These are phyloP conservation scores for Trichopria drosophilae DNA, from an alignment of 2,888 invertebrate species.

Conservation along the genomic window DNA sequence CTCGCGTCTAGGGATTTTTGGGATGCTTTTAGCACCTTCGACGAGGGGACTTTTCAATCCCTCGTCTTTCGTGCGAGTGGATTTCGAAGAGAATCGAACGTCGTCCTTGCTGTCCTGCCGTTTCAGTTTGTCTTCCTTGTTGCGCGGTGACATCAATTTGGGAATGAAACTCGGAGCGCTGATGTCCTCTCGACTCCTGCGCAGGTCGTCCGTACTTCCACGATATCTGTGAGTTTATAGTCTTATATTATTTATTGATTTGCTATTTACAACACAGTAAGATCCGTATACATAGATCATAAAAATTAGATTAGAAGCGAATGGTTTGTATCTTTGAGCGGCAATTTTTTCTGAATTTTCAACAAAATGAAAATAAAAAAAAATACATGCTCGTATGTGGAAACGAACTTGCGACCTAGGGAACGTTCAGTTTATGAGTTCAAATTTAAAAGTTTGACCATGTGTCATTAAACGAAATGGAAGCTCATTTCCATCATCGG, in stretches of 20 bases:
- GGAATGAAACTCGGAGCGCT: constrained; percentile 55
- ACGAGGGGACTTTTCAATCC: constrained; percentile 3
- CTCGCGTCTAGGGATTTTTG: not conserved
- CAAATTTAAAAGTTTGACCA: too few relatives aligned
- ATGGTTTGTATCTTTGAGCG: too few relatives aligned
- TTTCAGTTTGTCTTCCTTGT: constrained; percentile 50
- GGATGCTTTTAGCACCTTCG: not conserved
- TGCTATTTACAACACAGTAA: constrained; percentile 1
- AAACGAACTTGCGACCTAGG: too few relatives aligned
- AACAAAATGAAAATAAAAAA: too few relatives aligned
- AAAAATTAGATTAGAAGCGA: too few relatives aligned
- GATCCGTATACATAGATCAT: too few relatives aligned
- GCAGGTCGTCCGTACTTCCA: constrained; percentile 54
- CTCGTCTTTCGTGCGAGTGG: constrained; percentile 25
- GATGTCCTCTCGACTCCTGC: constrained; percentile 53
- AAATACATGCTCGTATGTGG: too few relatives aligned
- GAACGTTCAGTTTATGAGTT: too few relatives aligned
- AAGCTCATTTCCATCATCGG: too few relatives aligned
- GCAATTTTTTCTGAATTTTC: too few relatives aligned
- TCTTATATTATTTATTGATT: not conserved
- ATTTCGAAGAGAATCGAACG: constrained; percentile 38
- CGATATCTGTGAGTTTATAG: constrained; percentile 43
- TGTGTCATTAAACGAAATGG: too few relatives aligned
- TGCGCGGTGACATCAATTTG: constrained; percentile 49
- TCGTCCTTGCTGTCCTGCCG: constrained; percentile 54